Percentiles rank a stretch among this genome's conserved stretches.
Conservation (phyloP, 2,888 invertebrate species). For the Palloptera scutellata region DNA sequence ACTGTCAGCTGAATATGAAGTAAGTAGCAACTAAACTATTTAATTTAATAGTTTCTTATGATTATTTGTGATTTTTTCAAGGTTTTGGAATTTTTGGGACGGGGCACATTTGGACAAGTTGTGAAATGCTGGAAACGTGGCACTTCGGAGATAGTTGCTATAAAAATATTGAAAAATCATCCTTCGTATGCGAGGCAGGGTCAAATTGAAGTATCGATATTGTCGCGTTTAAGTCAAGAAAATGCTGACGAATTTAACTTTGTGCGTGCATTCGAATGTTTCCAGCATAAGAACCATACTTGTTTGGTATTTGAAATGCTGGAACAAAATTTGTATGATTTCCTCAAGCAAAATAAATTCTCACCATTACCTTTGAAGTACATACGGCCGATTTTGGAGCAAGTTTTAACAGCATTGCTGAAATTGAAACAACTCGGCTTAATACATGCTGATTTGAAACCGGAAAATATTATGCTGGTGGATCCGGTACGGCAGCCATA, state of each 20-base stretch:
- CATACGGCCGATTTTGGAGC: conserved; percentile 98
- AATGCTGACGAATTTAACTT: conserved; percentile 99
- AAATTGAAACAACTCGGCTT: conserved; percentile 90
- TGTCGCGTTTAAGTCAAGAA: conserved; percentile 93
- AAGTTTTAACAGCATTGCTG: conserved; percentile 80
- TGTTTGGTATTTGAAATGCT: conserved; percentile 99
- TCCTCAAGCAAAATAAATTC: conserved; percentile 99
- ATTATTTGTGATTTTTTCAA: conserved; percentile 61
- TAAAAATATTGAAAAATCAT: conserved; percentile 99
- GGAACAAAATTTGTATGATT: conserved; percentile 99
- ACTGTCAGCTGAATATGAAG: conserved; percentile 89
- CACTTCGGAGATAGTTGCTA: conserved; percentile 99
- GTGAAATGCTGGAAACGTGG: conserved; percentile 99
- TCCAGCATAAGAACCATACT: conserved; percentile 99
- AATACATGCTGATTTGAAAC: conserved; percentile 99
- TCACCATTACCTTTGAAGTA: conserved; percentile 97
- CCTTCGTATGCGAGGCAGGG: conserved; percentile 99
- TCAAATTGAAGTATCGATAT: conserved; percentile 98
- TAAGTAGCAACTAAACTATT: not conserved
- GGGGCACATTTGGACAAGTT: conserved; percentile 98
- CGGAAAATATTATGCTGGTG: conserved; percentile 99
- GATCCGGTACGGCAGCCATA: conserved; percentile 98
- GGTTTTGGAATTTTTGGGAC: conserved; percentile 98
- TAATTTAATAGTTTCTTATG: not conserved
- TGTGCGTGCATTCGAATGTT: conserved; percentile 99